Percentiles rank a stretch among this genome's conserved stretches.
Conservation (phyloP, 2,888 invertebrate genomes). For the Entomobrya multifasciata region DNA sequence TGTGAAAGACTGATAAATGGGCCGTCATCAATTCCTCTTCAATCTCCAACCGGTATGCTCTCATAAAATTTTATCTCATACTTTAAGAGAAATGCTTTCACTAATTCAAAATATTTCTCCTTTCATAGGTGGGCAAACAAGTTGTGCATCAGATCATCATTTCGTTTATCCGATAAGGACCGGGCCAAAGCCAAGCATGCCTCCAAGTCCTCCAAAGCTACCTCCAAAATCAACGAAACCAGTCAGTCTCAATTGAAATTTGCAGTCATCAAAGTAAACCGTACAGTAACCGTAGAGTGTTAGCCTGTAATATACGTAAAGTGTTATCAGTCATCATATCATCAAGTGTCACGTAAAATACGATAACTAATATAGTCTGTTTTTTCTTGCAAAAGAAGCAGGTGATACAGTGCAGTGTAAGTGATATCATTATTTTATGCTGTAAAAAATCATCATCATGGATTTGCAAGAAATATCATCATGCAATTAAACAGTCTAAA, state of each 20-base stretch:
- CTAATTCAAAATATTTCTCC: background rate
- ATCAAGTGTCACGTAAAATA: slow-evolving; percentile 13
- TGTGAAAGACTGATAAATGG: slow-evolving; percentile 78
- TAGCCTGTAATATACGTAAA: no score
- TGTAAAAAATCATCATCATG: no score
- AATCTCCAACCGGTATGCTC: slow-evolving; percentile 71
- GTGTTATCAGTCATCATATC: slow-evolving; percentile 5
- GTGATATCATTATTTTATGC: no score
- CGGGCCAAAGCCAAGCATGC: slow-evolving; percentile 54
- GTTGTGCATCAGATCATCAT: slow-evolving; percentile 70
- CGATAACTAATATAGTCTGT: no score
- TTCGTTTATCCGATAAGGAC: slow-evolving; percentile 65
- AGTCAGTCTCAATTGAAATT: slow-evolving; percentile 66
- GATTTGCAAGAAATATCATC: no score
- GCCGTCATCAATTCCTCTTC: slow-evolving; percentile 69
- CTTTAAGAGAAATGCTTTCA: background rate
- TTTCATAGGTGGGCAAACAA: slow-evolving; percentile 49
- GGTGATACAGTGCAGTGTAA: no score
- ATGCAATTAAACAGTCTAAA: no score
- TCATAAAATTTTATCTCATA: background rate
- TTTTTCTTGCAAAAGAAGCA: no score
- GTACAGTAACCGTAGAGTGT: no score
- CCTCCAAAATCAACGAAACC: slow-evolving; percentile 74
- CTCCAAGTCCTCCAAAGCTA: slow-evolving; percentile 73
- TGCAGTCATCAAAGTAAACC: slow-evolving; percentile 40